These are phyloP conservation scores for Drosophila ananassae DNA, from an alignment of 1,140 invertebrate species.

Conservation along the genomic window DNA sequence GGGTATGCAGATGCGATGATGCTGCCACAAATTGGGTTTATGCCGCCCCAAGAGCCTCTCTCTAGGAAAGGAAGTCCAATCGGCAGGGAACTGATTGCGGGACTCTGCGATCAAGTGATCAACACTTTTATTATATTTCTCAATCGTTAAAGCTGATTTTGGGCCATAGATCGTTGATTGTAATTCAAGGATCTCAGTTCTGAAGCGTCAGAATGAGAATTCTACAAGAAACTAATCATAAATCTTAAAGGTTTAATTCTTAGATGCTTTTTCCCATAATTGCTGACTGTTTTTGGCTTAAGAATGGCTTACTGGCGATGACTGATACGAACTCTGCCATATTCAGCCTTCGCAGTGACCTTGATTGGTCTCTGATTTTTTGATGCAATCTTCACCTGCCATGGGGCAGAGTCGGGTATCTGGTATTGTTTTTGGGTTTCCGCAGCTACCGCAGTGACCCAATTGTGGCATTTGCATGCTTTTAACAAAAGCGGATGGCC, in stretches of 20 bases:
- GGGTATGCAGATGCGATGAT: background rate
- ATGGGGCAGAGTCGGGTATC: background rate
- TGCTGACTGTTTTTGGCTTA: background rate
- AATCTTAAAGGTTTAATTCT: background rate
- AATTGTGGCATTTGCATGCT: slow-evolving; percentile 47
- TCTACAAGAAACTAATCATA: background rate
- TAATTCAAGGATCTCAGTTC: background rate
- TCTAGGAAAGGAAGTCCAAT: slow-evolving; percentile 14
- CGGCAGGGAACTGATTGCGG: slow-evolving; percentile 24
- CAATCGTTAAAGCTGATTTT: slow-evolving; percentile 10
- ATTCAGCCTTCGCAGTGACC: slow-evolving; percentile 12
- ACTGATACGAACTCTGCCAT: background rate
- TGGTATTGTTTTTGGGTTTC: background rate
- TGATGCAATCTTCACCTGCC: slow-evolving; percentile 27
- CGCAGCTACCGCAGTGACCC: slow-evolving; percentile 20
- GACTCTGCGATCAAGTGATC: background rate
- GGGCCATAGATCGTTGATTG: background rate
- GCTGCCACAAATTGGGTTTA: slow-evolving; percentile 20
- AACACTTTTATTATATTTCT: background rate
- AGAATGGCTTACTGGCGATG: background rate
- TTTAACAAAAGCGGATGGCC: slow-evolving; percentile 22
- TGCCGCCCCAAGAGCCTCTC: background rate
- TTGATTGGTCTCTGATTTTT: slow-evolving; percentile 15
- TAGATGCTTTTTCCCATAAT: background rate
- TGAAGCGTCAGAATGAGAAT: no score